A percentile compares a stretch with the other conserved stretches of the same genome.
phyloP scores from a whole-genome alignment of 23 tunicate genomes.

The Ciona savignyi region DNA sequence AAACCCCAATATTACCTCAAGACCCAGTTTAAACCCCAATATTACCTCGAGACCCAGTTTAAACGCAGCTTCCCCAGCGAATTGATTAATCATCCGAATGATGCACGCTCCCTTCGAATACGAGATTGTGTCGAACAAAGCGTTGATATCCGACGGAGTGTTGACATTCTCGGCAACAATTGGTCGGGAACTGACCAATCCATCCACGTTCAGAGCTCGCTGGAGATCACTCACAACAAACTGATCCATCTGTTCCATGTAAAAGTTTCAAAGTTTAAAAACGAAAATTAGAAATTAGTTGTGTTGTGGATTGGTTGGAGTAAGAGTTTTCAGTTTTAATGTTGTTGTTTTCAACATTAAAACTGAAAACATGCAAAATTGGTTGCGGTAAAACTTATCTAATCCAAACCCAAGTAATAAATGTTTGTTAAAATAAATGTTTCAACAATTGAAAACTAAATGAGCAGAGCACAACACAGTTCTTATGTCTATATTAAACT shows the following conservation, averaged over 20 bases:
- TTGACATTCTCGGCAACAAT: slow-evolving; percentile 36
- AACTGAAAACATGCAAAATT: too few relatives aligned
- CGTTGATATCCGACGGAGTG: slow-evolving; percentile 43
- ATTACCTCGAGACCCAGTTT: slow-evolving; percentile 48
- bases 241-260: slow-evolving; percentile 28
- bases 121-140: slow-evolving; percentile 49
- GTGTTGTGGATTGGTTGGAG: too few relatives aligned
- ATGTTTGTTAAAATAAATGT: too few relatives aligned
- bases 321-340: too few relatives aligned
- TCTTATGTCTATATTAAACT: too few relatives aligned
- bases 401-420: too few relatives aligned
- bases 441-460: too few relatives aligned
- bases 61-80: slow-evolving; percentile 59
- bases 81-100: slow-evolving; percentile 59
- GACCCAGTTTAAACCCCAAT: neutral
- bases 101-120: slow-evolving; percentile 75
- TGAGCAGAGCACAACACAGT: too few relatives aligned
- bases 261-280: too few relatives aligned
- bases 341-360: too few relatives aligned
- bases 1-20: neutral
- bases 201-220: slow-evolving; percentile 47
- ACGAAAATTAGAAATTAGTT: too few relatives aligned
- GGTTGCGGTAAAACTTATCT: too few relatives aligned
- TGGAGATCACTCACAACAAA: slow-evolving; percentile 42
- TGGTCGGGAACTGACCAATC: slow-evolving; percentile 61